Conservation (phyloP, 2,888 invertebrate species). For the Eulithis prunata region DNA sequence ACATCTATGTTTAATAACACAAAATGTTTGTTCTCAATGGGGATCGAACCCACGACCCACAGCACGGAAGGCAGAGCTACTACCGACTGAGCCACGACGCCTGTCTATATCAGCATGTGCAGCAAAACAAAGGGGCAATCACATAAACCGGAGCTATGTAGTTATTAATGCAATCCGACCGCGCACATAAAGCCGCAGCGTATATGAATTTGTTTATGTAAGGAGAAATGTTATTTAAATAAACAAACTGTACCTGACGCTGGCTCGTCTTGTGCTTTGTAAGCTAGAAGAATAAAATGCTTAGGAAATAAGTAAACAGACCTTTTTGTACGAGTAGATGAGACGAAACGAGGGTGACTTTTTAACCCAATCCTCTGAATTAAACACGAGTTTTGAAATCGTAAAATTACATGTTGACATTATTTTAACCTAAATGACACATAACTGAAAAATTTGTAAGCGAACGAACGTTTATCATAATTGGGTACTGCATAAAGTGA, state of each 20-base stretch:
- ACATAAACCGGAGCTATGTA: slow-evolving; percentile 30
- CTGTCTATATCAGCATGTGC: slow-evolving; percentile 7
- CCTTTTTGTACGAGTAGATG: neutral
- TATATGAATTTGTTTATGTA: slow-evolving; percentile 10
- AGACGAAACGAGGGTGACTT: too few relatives aligned
- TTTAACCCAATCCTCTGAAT: too few relatives aligned
- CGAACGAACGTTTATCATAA: slow-evolving; percentile 15
- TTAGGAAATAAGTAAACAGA: too few relatives aligned
- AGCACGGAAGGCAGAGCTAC: too few relatives aligned
- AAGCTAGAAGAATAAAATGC: neutral
- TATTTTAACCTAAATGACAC: slow-evolving; percentile 5
- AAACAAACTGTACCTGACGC: slow-evolving; percentile 19
- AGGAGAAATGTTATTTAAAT: neutral
- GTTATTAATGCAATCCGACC: slow-evolving; percentile 38
- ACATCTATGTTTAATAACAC: too few relatives aligned
- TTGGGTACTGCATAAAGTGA: slow-evolving; percentile 13
- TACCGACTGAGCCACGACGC: too few relatives aligned
- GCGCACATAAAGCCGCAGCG: slow-evolving; percentile 18
- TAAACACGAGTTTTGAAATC: neutral
- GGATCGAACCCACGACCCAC: too few relatives aligned
- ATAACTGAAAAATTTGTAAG: slow-evolving; percentile 3
- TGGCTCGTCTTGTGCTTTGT: neutral
- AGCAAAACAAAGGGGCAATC: slow-evolving; percentile 37
- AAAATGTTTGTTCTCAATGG: too few relatives aligned
- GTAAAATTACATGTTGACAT: neutral